Evolutionary conservation across 2,888 invertebrate genomes (phyloP), one percentile per base, ranked within the genome.

Genomic region (Pycnomerus fuliginosus): DNA sequence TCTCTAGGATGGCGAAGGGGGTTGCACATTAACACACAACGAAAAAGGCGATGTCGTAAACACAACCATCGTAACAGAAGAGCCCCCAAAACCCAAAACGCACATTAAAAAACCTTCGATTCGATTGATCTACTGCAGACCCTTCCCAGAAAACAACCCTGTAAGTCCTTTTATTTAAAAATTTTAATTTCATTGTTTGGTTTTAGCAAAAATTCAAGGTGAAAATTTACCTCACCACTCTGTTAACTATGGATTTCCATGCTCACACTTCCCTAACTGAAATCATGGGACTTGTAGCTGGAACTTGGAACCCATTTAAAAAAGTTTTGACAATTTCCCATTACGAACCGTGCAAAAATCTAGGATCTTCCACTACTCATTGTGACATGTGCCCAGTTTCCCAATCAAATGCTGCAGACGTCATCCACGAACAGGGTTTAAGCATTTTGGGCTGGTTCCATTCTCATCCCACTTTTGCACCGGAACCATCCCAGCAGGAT

Each of bases 361-460:
- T 81, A 12, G 76, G 77, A 15, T 80, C 80, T 37, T 79, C 79
- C 37, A 73, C 77, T 3, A 82, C 84, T 38, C 85, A 85, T 71
- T 87, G 87, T 66, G 87, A 88, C 56, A 87, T 87, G 85, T 86
- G 86, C 58, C 85, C 87, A 1, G 81, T 83, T 12, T 80, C 81
- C 2, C 82, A 86, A 64, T 78, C 82, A 3, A 69, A 67, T 47
- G 84, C 85, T 2, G 80, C 80, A 36, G 80, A 80, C 53, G 62
- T 61, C 16, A 76, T 87, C 15, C 70, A 71, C 3, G 47, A 61
- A 7, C 64, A 64, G 44, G 50, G 57, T 38, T 50, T 65, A 23
- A 39, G 71, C 12, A 78, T 83, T 38, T 75, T 82, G 42, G 87
- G 84, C 14, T 87, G 88, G 88, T 87, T 85, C 71, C 87, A 87